Conservation (phyloP, 64 coral and sea anemone species). For the Stichodactyla helianthus region DNA sequence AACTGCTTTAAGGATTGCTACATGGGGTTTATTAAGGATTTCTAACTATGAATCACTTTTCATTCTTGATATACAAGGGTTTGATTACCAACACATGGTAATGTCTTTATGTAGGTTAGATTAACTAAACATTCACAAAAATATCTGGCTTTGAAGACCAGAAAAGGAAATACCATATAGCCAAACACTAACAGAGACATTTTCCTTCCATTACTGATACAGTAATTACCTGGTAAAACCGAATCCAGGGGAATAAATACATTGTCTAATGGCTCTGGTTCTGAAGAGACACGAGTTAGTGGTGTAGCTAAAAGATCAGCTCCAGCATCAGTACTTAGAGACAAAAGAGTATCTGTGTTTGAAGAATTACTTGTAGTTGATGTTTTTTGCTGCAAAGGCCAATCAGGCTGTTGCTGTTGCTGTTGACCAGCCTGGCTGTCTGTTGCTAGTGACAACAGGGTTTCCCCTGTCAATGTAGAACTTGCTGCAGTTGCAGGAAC, state of each 20-base stretch:
- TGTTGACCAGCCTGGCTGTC: background rate
- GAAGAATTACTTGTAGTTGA: constrained; percentile 24
- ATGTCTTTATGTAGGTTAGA: too few species aligned
- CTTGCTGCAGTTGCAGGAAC: background rate
- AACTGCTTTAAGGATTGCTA: too few species aligned
- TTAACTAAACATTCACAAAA: too few species aligned
- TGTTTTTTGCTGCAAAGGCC: background rate
- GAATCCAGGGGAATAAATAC: constrained; percentile 90
- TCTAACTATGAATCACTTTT: too few species aligned
- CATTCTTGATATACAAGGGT: too few species aligned
- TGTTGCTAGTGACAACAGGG: constrained; percentile 27
- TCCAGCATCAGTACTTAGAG: background rate
- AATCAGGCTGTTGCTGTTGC: background rate
- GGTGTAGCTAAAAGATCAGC: constrained; percentile 24
- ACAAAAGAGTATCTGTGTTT: constrained; percentile 17
- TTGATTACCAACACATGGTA: too few species aligned
- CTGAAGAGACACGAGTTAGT: constrained; percentile 7
- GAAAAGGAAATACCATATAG: too few species aligned
- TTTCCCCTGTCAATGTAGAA: constrained; percentile 1
- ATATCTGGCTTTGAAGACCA: too few species aligned
- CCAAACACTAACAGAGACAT: too few species aligned
- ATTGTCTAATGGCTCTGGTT: constrained; percentile 64
- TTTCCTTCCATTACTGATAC: too few species aligned
- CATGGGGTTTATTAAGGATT: too few species aligned
- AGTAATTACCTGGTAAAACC: constrained; percentile 68